phyloP scores from a whole-genome alignment of 2,113 vertebrate genomes.

The Polypterus bichir region DNA sequence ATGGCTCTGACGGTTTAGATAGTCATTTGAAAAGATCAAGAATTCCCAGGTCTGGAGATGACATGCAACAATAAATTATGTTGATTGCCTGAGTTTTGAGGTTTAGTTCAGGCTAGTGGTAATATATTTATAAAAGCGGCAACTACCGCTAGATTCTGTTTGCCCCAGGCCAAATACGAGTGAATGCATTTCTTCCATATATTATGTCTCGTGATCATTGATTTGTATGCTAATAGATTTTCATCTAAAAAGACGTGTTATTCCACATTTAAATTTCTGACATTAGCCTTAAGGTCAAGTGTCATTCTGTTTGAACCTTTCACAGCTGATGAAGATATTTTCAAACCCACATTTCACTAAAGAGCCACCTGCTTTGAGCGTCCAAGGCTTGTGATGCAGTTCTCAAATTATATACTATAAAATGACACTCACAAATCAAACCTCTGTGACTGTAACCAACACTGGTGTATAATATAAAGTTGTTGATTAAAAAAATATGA shows the following conservation, averaged over 20 bases:
- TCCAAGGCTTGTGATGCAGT: no score
- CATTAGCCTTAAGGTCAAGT: slow-evolving; percentile 15
- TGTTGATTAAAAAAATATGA: no score
- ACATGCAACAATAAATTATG: not conserved
- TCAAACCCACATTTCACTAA: no score
- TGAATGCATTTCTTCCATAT: slow-evolving; percentile 9
- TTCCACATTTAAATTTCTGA: slow-evolving; percentile 13
- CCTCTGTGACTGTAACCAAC: no score
- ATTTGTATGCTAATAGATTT: slow-evolving; percentile 22
- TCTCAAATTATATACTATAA: no score
- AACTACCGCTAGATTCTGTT: slow-evolving; percentile 3
- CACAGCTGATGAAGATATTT: not conserved
- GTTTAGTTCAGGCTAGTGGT: slow-evolving; percentile 11
- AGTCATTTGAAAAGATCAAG: no score
- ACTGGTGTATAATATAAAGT: no score
- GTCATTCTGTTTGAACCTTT: slow-evolving; percentile 4
- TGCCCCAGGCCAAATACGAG: slow-evolving; percentile 17
- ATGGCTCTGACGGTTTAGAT: no score
- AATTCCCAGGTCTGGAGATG: not conserved
- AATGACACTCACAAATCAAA: no score
- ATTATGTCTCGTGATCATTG: slow-evolving; percentile 22
- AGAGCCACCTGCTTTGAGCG: no score
- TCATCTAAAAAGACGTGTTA: slow-evolving; percentile 11
- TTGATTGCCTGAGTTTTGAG: not conserved
- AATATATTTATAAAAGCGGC: slow-evolving; percentile 19